Conservation (phyloP, 2,888 invertebrate genomes). For the Teleogryllus oceanicus region DNA sequence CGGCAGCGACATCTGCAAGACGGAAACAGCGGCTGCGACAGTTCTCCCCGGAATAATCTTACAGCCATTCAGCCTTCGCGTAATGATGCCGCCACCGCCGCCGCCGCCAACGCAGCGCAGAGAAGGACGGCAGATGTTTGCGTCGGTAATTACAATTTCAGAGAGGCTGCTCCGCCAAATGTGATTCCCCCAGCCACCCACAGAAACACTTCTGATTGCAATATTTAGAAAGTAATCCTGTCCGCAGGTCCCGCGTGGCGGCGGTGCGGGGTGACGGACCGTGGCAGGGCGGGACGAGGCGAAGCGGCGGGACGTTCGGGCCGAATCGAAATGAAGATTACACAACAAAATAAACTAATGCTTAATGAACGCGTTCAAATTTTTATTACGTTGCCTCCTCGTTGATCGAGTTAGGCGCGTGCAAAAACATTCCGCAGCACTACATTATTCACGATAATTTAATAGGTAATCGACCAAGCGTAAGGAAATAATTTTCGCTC, state of each 20-base stretch:
- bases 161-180: constrained; percentile 24
- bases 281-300: background rate
- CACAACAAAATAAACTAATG: constrained; percentile 10
- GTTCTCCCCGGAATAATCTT: background rate
- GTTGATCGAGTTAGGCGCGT: constrained; percentile 6
- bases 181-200: constrained; percentile 28
- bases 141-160: constrained; percentile 24
- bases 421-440: constrained; percentile 1
- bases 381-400: constrained; percentile 7
- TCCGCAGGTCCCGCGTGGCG: background rate
- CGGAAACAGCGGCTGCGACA: background rate
- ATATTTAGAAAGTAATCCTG: constrained; percentile 18
- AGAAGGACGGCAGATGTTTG: constrained; percentile 18
- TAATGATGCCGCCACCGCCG: background rate
- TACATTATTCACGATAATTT: constrained; percentile 7
- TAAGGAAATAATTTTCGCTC: constrained; percentile 3
- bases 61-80: background rate
- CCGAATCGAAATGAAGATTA: background rate
- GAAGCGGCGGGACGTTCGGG: background rate
- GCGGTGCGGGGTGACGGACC: background rate
- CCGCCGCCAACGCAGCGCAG: background rate
- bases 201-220: constrained; percentile 27
- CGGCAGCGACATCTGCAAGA: background rate
- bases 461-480: constrained; percentile 9
- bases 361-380: background rate